Evolutionary conservation across 2,888 invertebrate species (phyloP), one percentile per base, ranked within the genome.

Genomic region (Griposia aprilina): DNA sequence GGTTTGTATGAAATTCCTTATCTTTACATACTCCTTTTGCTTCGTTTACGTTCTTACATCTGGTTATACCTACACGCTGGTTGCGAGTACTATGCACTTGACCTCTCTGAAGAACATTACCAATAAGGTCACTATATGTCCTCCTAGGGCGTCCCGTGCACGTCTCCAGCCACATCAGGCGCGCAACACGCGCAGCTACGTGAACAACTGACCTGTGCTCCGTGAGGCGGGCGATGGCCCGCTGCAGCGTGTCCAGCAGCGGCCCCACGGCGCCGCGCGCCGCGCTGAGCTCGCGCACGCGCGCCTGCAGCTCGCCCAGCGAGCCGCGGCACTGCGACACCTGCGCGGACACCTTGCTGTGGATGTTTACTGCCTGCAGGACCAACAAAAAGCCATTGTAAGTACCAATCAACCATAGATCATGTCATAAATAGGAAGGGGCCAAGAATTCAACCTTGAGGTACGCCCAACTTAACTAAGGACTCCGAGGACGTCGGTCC

Each of bases 251-350:
- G 93, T 99, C 99, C 85, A 99, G 98, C 81, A 99, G 97, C 0
- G 98, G 98, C 0, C 98, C 98, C 2, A 99, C 98, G 71, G 99
- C 98, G 5, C 99, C 99, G 50, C 98, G 98, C 90, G 98, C 98
- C 0, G 99, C 98, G 45, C 98, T 98, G 66, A 99, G 97, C 86
- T 97, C 97, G 90, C 99, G 98, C 78, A 99, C 97, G 23, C 98
- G 98, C 75, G 97, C 97, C 78, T 98, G 97, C 86, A 99, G 97
- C 93, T 99, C 99, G 84, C 97, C 97, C 36, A 99, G 97, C 0
- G 99, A 98, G 83, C 98, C 98, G 84, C 98, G 98, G 65, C 98
- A 98, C 62, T 98, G 97, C 82, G 98, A 97, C 59, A 98, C 97
- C 67, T 98, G 97, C 75, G 99, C 98, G 87, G 99, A 99, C 62